These are phyloP conservation scores for Athalia cordata DNA, from an alignment of 2,888 invertebrate genomes.

Conservation along the genomic window DNA sequence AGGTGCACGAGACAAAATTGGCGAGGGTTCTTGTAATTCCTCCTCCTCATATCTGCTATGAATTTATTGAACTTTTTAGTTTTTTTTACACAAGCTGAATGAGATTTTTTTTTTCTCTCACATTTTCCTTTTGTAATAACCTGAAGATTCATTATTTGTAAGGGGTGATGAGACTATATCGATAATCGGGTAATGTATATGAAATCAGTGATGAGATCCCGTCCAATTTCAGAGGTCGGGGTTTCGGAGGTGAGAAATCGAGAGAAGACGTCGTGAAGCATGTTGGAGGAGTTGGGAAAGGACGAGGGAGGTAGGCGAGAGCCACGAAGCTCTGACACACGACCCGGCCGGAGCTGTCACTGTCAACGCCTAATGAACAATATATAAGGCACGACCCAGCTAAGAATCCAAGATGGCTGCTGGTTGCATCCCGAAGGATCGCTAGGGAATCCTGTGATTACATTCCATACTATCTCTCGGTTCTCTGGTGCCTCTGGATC, in stretches of 20 bases:
- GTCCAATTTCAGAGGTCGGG: too few relatives aligned
- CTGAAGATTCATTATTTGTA: too few relatives aligned
- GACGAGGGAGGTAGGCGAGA: neutral
- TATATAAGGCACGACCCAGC: slow-evolving; percentile 63
- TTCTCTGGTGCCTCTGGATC: slow-evolving; percentile 16
- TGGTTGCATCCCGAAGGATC: slow-evolving; percentile 68
- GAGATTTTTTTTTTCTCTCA: too few relatives aligned
- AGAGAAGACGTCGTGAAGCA: too few relatives aligned
- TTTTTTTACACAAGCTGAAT: too few relatives aligned
- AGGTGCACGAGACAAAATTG: neutral
- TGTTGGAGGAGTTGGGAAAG: neutral
- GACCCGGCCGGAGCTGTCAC: slow-evolving; percentile 58
- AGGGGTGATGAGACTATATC: too few relatives aligned
- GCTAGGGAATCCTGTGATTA: slow-evolving; percentile 72
- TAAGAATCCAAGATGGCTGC: slow-evolving; percentile 72
- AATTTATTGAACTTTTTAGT: too few relatives aligned
- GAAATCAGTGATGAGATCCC: too few relatives aligned
- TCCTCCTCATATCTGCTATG: too few relatives aligned
- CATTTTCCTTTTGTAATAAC: too few relatives aligned
- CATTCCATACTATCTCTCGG: slow-evolving; percentile 65
- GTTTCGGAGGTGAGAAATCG: too few relatives aligned
- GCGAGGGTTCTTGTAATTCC: neutral
- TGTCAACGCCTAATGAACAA: slow-evolving; percentile 68
- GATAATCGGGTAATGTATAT: too few relatives aligned
- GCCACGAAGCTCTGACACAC: slow-evolving; percentile 39